phyloP scores from a whole-genome alignment of 2,113 vertebrate species.

The Oryzias melastigma region DNA sequence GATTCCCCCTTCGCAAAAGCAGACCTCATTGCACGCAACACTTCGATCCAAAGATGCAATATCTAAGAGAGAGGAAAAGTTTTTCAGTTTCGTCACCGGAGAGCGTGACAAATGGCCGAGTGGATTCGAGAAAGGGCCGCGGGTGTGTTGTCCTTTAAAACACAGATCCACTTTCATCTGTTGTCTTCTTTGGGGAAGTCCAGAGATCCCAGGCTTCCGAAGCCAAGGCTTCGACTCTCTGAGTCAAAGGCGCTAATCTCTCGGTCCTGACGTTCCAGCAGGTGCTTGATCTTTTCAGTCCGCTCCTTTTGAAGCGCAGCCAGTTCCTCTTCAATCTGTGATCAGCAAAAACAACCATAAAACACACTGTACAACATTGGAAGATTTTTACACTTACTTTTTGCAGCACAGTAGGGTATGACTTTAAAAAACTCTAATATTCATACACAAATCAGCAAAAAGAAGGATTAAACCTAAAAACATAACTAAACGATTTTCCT shows the following conservation, averaged over 20 bases:
- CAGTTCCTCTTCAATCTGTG: slow-evolving; percentile 96
- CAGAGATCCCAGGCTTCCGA: slow-evolving; percentile 93
- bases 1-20: slow-evolving; percentile 74
- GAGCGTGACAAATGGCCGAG: slow-evolving; percentile 67
- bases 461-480: too few relatives aligned
- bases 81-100: slow-evolving; percentile 82
- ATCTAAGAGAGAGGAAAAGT: slow-evolving; percentile 77
- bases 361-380: too few relatives aligned
- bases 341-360: background rate
- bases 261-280: slow-evolving; percentile 94
- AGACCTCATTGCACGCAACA: slow-evolving; percentile 82
- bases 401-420: too few relatives aligned
- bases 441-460: too few relatives aligned
- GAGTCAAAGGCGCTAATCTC: slow-evolving; percentile 92
- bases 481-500: too few relatives aligned
- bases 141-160: slow-evolving; percentile 73
- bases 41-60: slow-evolving; percentile 82
- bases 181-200: slow-evolving; percentile 99
- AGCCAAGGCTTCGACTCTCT: slow-evolving; percentile 94
- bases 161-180: slow-evolving; percentile 71
- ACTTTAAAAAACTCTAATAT: too few relatives aligned
- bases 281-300: slow-evolving; percentile 92
- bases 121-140: slow-evolving; percentile 86
- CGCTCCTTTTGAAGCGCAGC: slow-evolving; percentile 97
- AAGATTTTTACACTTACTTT: too few relatives aligned